phyloP scores from a whole-genome alignment of 2,888 invertebrate genomes.

The Erebia palarica region DNA sequence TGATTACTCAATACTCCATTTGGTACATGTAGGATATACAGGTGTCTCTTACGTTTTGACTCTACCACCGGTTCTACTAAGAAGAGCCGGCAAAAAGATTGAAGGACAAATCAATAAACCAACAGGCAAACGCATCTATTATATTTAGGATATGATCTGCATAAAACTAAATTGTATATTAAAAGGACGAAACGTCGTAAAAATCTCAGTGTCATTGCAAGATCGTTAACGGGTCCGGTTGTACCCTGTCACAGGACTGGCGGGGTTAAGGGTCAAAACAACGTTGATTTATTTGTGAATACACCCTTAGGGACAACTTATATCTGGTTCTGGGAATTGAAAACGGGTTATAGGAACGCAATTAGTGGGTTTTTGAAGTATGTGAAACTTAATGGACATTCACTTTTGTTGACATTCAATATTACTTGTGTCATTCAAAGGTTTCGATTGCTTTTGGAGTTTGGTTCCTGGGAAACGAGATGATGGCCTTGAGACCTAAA shows the following conservation, averaged over 20 bases:
- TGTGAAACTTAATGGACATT: constrained; percentile 32
- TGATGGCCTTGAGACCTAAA: neutral
- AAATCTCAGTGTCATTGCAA: constrained; percentile 54
- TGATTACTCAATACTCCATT: too few species aligned
- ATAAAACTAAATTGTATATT: neutral
- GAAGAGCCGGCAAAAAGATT: too few species aligned
- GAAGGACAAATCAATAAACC: too few species aligned
- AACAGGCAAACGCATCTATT: too few species aligned
- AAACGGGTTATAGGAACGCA: constrained; percentile 44
- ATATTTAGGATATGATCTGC: neutral
- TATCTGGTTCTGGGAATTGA: constrained; percentile 36
- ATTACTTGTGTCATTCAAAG: constrained; percentile 15
- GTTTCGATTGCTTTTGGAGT: constrained; percentile 10
- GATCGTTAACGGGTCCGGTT: constrained; percentile 59
- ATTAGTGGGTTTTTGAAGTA: constrained; percentile 41
- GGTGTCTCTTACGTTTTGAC: too few species aligned
- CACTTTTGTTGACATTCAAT: constrained; percentile 20
- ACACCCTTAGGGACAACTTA: constrained; percentile 36
- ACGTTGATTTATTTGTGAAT: constrained; percentile 62
- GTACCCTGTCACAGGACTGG: constrained; percentile 47
- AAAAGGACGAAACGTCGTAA: constrained; percentile 1
- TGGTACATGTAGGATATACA: too few species aligned
- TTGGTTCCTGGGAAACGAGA: constrained; percentile 15
- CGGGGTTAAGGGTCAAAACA: constrained; percentile 66
- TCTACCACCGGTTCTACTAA: too few species aligned